Conservation (phyloP, 92 coral and sea anemone species). For the Anthopleura xanthogrammica region DNA sequence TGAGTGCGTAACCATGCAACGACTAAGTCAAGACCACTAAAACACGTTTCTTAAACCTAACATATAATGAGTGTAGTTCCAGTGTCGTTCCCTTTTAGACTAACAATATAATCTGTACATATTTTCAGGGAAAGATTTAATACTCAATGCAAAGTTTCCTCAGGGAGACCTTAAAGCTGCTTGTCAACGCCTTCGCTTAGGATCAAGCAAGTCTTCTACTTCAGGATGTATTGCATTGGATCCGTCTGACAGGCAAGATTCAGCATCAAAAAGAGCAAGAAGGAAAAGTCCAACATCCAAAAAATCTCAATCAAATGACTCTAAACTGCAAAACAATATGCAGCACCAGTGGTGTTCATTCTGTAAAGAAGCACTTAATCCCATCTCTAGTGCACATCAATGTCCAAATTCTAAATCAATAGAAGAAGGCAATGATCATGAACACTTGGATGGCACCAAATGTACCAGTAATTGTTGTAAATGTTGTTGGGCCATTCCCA, state of each 20-base stretch:
- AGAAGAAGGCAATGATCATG: background rate
- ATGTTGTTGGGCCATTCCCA: conserved; percentile 77
- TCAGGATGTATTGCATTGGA: conserved; percentile 43
- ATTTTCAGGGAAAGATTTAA: conserved; percentile 82
- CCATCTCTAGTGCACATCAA: background rate
- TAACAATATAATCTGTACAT: background rate
- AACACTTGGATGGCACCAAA: conserved; percentile 82
- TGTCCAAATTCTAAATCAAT: background rate
- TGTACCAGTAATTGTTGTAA: conserved; percentile 61
- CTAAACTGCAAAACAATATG: background rate
- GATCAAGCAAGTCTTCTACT: conserved; percentile 53
- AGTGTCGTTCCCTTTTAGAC: too few species aligned
- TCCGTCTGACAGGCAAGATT: conserved; percentile 3
- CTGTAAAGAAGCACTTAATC: conserved; percentile 1
- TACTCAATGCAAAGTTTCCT: conserved; percentile 60
- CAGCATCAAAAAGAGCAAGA: conserved; percentile 36
- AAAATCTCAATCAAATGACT: conserved; percentile 11
- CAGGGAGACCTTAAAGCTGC: conserved; percentile 70
- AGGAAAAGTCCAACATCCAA: conserved; percentile 19
- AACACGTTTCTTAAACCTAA: too few species aligned
- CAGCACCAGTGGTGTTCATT: conserved; percentile 16
- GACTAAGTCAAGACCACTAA: too few species aligned
- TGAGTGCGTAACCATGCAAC: too few species aligned
- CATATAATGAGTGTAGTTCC: too few species aligned
- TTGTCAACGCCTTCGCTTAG: conserved; percentile 74